Conservation (phyloP, 2,888 invertebrate species). For the Idaea aversata region DNA sequence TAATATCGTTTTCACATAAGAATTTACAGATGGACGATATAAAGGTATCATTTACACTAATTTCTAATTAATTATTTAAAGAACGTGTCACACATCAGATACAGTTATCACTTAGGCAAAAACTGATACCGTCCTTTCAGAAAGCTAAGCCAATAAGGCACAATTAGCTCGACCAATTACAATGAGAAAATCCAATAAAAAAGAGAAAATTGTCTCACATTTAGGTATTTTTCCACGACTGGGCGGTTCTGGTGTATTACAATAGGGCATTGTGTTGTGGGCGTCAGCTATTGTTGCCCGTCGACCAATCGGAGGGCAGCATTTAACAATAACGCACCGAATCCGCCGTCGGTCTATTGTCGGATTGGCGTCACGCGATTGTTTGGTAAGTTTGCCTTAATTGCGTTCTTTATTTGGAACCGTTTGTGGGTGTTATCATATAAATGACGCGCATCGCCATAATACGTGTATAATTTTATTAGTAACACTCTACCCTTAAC, state of each 20-base stretch:
- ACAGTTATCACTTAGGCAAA: not conserved
- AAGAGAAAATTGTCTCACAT: not conserved
- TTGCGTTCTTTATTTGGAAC: not conserved
- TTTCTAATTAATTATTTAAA: not conserved
- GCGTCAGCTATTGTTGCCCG: constrained; percentile 73
- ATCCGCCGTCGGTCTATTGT: constrained; percentile 72
- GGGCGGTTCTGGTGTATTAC: constrained; percentile 65
- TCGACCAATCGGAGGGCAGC: constrained; percentile 61
- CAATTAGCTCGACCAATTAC: not conserved
- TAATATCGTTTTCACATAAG: not conserved
- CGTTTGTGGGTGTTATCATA: not conserved
- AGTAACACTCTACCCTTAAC: too few relatives aligned
- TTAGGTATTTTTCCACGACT: constrained; percentile 25
- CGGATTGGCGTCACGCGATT: constrained; percentile 55
- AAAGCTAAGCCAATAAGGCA: not conserved
- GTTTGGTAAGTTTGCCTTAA: constrained; percentile 29
- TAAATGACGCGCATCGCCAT: not conserved
- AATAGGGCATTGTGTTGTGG: constrained; percentile 76
- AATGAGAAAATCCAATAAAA: not conserved
- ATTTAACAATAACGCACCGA: constrained; percentile 77
- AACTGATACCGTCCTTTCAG: not conserved
- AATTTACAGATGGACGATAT: not conserved
- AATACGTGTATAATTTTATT: too few relatives aligned
- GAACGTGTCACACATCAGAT: not conserved
- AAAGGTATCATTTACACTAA: not conserved